phyloP scores from a whole-genome alignment of 2,797 vertebrate species.

The Mus caroli region DNA sequence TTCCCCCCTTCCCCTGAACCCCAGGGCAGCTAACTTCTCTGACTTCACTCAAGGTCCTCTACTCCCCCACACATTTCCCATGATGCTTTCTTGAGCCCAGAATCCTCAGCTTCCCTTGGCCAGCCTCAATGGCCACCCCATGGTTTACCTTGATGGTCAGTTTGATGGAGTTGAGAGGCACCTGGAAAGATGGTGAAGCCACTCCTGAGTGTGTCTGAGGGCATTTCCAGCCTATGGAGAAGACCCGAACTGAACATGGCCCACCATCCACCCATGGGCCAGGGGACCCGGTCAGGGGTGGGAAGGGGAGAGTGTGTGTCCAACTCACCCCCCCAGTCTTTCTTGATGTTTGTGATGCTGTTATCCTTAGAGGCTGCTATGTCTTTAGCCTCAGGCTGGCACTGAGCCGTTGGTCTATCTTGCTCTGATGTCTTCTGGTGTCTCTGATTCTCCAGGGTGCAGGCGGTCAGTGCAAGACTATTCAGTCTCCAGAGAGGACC shows the following conservation, averaged over 20 bases:
- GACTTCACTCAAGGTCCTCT: not conserved
- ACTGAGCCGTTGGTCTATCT: not conserved
- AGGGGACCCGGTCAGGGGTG: not conserved
- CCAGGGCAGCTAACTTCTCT: not conserved
- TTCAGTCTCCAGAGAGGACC: not conserved
- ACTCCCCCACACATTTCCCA: not conserved
- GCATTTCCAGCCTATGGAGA: not conserved
- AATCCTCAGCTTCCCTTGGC: not conserved
- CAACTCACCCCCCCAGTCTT: not conserved
- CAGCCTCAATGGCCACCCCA: no score
- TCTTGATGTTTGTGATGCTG: not conserved
- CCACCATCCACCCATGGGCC: not conserved
- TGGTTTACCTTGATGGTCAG: not conserved
- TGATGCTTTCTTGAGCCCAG: not conserved
- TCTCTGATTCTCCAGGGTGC: not conserved
- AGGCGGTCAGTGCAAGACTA: not conserved
- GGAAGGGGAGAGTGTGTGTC: not conserved
- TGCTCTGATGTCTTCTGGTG: not conserved
- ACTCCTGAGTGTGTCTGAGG: not conserved
- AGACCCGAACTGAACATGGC: not conserved
- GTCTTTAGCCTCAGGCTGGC: not conserved
- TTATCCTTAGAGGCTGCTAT: not conserved
- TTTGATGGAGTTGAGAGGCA: not conserved
- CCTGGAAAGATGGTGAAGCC: not conserved
- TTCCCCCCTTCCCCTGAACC: no score